A percentile compares a stretch with the other conserved stretches of the same genome.
Conservation (phyloP, 2,888 invertebrate genomes). For the Lampropteryx suffumata region DNA sequence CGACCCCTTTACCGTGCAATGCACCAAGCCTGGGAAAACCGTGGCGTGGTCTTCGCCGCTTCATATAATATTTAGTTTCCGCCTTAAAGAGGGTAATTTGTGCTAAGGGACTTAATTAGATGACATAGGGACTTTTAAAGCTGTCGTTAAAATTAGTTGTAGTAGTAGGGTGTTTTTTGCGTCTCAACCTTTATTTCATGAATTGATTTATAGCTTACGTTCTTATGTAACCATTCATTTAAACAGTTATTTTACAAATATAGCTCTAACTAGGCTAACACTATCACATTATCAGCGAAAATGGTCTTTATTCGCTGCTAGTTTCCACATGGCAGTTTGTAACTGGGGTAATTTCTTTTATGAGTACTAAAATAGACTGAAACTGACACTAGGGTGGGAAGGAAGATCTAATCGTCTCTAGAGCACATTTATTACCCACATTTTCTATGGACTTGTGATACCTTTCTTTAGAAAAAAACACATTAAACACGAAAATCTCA, state of each 20-base stretch:
- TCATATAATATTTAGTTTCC: constrained; percentile 23
- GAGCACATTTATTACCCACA: constrained; percentile 8
- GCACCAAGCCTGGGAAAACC: constrained; percentile 72
- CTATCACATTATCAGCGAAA: no score
- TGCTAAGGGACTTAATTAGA: constrained; percentile 9
- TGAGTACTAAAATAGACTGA: constrained; percentile 16
- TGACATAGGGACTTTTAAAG: neutral
- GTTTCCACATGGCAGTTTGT: constrained; percentile 9
- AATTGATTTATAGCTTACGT: no score
- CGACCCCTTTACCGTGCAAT: constrained; percentile 79
- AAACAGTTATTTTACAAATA: no score
- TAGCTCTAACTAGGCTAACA: no score
- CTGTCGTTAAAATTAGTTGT: neutral
- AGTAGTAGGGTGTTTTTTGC: neutral
- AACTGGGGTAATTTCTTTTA: constrained; percentile 20
- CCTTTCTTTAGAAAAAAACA: neutral
- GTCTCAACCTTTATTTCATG: no score
- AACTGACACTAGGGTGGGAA: constrained; percentile 13
- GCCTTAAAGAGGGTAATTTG: constrained; percentile 5
- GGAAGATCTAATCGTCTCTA: constrained; percentile 15
- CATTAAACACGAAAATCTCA: no score
- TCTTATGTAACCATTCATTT: no score
- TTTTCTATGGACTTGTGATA: constrained; percentile 9
- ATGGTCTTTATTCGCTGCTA: constrained; percentile 4
- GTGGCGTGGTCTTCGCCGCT: constrained; percentile 38